Conservation (phyloP, 2,113 vertebrate species). For the Phaethornis superciliosus region DNA sequence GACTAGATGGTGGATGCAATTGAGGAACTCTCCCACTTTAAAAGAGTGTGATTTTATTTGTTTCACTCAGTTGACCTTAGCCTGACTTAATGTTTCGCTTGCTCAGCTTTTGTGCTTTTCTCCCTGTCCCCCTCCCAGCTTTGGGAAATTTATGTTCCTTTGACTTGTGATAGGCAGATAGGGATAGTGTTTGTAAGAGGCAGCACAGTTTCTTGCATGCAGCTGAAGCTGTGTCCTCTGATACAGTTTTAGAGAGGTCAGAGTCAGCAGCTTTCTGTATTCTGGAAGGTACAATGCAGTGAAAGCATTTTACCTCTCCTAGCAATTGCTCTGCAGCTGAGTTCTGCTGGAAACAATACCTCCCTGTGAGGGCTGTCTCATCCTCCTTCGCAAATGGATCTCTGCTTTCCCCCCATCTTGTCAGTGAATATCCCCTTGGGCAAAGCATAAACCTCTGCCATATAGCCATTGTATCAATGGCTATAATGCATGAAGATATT, state of each 20-base stretch:
- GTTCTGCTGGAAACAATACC: conserved; percentile 50
- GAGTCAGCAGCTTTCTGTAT: background rate
- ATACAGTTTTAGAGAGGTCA: background rate
- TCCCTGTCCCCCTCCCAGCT: background rate
- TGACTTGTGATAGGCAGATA: background rate
- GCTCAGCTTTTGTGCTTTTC: background rate
- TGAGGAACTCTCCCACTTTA: background rate
- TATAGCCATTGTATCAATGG: background rate
- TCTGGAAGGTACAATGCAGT: conserved; percentile 36
- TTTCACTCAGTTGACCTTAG: background rate
- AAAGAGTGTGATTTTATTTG: background rate
- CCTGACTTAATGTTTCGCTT: background rate
- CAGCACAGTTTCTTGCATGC: background rate
- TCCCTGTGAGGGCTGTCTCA: conserved; percentile 11
- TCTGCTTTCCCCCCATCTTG: background rate
- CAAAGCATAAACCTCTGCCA: background rate
- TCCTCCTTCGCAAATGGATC: fast-evolving
- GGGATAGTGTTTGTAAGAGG: background rate
- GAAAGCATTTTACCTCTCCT: conserved; percentile 49
- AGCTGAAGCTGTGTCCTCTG: fast-evolving
- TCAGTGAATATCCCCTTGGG: background rate
- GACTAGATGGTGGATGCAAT: background rate
- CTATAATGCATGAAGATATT: background rate
- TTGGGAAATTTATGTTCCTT: background rate
- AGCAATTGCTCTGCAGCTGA: conserved; percentile 31